Evolutionary conservation across 2,888 invertebrate species (phyloP).

Genomic region (Campoplex nolae): DNA sequence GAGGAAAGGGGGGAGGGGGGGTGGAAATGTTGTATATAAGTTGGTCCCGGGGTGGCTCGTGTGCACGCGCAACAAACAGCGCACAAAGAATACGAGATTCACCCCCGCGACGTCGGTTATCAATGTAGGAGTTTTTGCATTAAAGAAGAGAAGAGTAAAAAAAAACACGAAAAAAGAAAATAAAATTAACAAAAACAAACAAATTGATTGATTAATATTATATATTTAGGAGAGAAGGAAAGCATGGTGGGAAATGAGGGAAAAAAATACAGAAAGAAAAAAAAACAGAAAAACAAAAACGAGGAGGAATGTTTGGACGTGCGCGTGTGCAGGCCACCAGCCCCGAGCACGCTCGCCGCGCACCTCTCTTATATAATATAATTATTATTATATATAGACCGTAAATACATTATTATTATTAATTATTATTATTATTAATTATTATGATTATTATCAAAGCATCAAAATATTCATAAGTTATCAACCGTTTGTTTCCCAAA

Average conservation of each 20-base stretch:
- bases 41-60: constrained; percentile 82
- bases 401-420: constrained; percentile 79
- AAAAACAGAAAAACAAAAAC: constrained; percentile 49
- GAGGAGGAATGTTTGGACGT: constrained; percentile 78
- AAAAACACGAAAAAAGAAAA: constrained; percentile 64
- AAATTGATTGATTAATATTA: constrained; percentile 75
- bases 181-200: constrained; percentile 61
- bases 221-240: constrained; percentile 77
- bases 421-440: constrained; percentile 74
- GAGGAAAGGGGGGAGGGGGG: constrained; percentile 46
- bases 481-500: constrained; percentile 83
- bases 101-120: constrained; percentile 80
- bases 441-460: constrained; percentile 83
- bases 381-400: constrained; percentile 84
- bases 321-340: constrained; percentile 81
- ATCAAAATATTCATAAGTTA: constrained; percentile 84
- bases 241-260: constrained; percentile 53
- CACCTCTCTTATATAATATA: constrained; percentile 83
- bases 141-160: constrained; percentile 73
- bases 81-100: constrained; percentile 77
- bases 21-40: constrained; percentile 83
- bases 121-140: constrained; percentile 83
- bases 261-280: constrained; percentile 61
- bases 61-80: constrained; percentile 80
- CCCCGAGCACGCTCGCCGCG: constrained; percentile 80